These are phyloP conservation scores for Odontophorus gujanensis DNA, from an alignment of 2,113 vertebrate species.

Conservation along the genomic window DNA sequence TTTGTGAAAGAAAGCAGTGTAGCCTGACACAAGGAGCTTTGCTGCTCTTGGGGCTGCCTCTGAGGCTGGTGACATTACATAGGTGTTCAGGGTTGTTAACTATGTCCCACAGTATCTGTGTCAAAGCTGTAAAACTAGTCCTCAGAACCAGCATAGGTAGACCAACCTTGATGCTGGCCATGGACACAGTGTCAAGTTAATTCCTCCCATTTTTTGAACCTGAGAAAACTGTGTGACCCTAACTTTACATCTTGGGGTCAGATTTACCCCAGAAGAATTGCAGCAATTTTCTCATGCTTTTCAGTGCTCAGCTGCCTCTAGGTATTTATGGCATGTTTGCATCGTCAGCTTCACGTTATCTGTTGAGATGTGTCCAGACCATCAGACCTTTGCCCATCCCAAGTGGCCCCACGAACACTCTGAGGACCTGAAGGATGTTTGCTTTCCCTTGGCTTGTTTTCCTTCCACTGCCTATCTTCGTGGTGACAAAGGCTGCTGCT, in stretches of 20 bases:
- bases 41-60: not conserved
- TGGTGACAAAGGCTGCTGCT: not conserved
- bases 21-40: not conserved
- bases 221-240: not conserved
- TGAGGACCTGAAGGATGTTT: not conserved
- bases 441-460: constrained; percentile 46
- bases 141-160: not conserved
- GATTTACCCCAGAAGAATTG: not conserved
- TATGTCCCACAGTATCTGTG: not conserved
- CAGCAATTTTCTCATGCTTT: not conserved
- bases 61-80: not conserved
- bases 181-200: not conserved
- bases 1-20: not conserved
- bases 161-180: accelerated
- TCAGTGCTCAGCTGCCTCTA: not conserved
- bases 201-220: not conserved
- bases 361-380: not conserved
- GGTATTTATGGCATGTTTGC: not conserved
- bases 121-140: not conserved
- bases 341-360: not conserved
- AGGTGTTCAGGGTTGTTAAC: not conserved
- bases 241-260: not conserved
- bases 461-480: not conserved
- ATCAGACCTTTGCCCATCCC: constrained; percentile 35
- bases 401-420: not conserved